Percentiles rank a stretch among this genome's conserved stretches.
These are phyloP conservation scores for Prionace glauca DNA, from an alignment of 2,797 vertebrate species.

Conservation along the genomic window DNA sequence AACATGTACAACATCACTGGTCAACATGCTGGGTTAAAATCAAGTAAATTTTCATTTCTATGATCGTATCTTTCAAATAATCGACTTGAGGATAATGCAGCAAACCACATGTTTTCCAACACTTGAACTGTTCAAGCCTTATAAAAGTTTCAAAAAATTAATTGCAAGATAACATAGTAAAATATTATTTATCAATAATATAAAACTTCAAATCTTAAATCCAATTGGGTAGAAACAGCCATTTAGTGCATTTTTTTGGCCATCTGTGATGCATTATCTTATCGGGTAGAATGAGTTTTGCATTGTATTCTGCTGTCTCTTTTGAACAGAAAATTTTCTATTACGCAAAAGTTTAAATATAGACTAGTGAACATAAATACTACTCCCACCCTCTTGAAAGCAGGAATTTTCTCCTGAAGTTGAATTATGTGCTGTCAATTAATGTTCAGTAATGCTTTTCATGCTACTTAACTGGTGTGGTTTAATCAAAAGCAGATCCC, in stretches of 20 bases:
- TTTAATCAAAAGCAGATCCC: constrained; percentile 31
- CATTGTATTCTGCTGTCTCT: background rate
- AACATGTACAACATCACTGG: background rate
- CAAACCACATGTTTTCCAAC: background rate
- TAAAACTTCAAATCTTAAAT: background rate
- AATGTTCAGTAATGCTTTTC: background rate
- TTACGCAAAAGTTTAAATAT: background rate
- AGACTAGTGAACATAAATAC: background rate
- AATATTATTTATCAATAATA: background rate
- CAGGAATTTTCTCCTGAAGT: background rate
- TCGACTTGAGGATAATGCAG: background rate
- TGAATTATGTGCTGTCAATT: constrained; percentile 25
- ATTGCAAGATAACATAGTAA: background rate
- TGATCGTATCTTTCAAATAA: constrained; percentile 20
- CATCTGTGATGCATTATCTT: background rate
- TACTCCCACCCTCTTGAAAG: background rate
- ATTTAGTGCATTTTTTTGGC: background rate
- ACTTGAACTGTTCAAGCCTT: background rate
- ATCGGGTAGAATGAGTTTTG: background rate
- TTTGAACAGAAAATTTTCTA: background rate
- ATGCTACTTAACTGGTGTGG: constrained; percentile 14
- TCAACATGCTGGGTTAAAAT: background rate
- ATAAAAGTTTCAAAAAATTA: background rate
- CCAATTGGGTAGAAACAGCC: background rate
- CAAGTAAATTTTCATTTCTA: background rate